These are phyloP conservation scores for Sebastes nivosus DNA, from an alignment of 2,797 vertebrate genomes.

Conservation along the genomic window DNA sequence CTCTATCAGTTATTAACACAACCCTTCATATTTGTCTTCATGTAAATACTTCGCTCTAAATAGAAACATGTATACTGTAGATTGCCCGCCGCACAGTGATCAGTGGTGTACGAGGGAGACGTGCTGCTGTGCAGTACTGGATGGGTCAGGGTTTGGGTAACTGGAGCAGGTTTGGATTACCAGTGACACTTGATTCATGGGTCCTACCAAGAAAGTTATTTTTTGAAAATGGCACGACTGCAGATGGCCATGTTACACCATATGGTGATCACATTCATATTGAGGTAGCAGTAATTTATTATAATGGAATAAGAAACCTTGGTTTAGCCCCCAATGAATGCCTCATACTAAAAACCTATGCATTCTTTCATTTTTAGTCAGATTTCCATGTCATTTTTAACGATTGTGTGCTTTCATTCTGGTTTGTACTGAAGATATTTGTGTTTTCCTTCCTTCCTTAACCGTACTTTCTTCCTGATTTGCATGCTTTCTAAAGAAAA, in stretches of 20 bases:
- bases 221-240: conserved; percentile 6
- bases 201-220: conserved; percentile 14
- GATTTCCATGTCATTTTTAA: background rate
- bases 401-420: background rate
- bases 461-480: background rate
- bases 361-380: background rate
- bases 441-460: background rate
- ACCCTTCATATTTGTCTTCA: background rate
- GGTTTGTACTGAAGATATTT: background rate
- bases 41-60: conserved; percentile 51
- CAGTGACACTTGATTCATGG: conserved; percentile 15
- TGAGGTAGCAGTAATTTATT: background rate
- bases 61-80: conserved; percentile 31
- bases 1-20: conserved; percentile 1
- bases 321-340: background rate
- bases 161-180: conserved; percentile 33
- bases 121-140: conserved; percentile 13
- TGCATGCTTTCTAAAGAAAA: background rate
- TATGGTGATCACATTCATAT: background rate
- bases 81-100: conserved; percentile 23
- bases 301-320: background rate
- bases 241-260: background rate
- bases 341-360: background rate
- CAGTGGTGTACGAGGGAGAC: conserved; percentile 31
- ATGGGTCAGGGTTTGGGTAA: conserved; percentile 10